These are phyloP conservation scores for Neodon shergylaensis DNA, from an alignment of 2,113 vertebrate species.

Conservation along the genomic window DNA sequence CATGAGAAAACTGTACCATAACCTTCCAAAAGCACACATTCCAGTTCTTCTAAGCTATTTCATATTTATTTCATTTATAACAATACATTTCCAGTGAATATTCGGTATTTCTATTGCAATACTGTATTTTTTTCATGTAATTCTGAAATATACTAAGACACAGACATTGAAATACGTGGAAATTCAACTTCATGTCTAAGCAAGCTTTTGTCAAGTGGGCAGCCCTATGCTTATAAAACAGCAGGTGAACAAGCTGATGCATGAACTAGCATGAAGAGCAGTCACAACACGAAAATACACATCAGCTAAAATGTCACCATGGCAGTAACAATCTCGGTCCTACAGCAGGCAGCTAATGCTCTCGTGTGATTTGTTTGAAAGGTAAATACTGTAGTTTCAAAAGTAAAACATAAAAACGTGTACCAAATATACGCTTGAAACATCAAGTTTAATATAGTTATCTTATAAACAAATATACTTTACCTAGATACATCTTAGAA, in stretches of 20 bases:
- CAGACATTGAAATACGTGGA: slow-evolving; percentile 4
- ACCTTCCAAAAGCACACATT: neutral
- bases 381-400: neutral
- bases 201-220: neutral
- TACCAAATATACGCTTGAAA: neutral
- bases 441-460: neutral
- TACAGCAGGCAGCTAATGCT: neutral
- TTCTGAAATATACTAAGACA: slow-evolving; percentile 54
- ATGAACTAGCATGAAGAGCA: neutral
- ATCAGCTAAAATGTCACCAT: neutral
- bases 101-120: slow-evolving; percentile 9
- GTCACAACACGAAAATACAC: neutral
- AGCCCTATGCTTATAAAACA: neutral
- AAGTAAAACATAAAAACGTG: slow-evolving; percentile 1
- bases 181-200: slow-evolving; percentile 17
- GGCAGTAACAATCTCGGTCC: neutral
- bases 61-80: neutral
- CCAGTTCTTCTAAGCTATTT: neutral
- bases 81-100: neutral
- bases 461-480: neutral
- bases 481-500: slow-evolving; percentile 13
- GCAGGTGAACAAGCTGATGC: neutral
- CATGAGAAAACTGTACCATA: neutral
- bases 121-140: neutral
- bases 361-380: neutral